Evolutionary conservation across 1,140 invertebrate species (phyloP).

Genomic region (Sinonovacula constricta): DNA sequence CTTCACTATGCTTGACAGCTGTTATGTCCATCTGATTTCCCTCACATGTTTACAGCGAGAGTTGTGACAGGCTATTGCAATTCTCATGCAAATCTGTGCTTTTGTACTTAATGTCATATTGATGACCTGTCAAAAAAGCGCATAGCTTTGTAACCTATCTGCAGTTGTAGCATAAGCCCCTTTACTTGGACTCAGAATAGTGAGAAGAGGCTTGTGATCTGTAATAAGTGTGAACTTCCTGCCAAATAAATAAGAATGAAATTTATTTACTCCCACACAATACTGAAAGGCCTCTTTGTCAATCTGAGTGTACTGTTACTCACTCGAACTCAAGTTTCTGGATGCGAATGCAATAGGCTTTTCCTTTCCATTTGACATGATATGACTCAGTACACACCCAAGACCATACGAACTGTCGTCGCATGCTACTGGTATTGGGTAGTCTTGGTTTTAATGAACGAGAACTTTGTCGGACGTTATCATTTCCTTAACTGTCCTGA

Average conservation of each 20-base stretch:
- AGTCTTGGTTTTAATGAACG: too few relatives aligned
- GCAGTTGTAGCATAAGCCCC: neutral
- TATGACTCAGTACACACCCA: neutral
- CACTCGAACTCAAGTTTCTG: constrained; percentile 36
- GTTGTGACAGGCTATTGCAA: neutral
- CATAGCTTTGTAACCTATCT: constrained; percentile 3
- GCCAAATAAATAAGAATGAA: constrained; percentile 77
- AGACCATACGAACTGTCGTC: neutral
- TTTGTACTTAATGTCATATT: neutral
- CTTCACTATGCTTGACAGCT: neutral
- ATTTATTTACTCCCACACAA: constrained; percentile 75
- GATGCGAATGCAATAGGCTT: neutral
- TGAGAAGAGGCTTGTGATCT: neutral
- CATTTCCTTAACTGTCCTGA: too few relatives aligned
- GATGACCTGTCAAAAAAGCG: constrained; percentile 2
- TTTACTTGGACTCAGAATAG: neutral
- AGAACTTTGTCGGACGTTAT: too few relatives aligned
- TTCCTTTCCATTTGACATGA: neutral
- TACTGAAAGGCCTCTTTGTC: constrained; percentile 80
- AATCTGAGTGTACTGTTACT: constrained; percentile 80
- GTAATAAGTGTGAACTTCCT: constrained; percentile 74
- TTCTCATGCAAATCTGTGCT: neutral
- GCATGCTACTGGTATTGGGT: neutral
- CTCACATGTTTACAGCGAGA: neutral
- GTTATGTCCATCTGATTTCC: neutral